These are phyloP conservation scores for Hemiprocne comata DNA, from an alignment of 2,113 vertebrate genomes.

Conservation along the genomic window DNA sequence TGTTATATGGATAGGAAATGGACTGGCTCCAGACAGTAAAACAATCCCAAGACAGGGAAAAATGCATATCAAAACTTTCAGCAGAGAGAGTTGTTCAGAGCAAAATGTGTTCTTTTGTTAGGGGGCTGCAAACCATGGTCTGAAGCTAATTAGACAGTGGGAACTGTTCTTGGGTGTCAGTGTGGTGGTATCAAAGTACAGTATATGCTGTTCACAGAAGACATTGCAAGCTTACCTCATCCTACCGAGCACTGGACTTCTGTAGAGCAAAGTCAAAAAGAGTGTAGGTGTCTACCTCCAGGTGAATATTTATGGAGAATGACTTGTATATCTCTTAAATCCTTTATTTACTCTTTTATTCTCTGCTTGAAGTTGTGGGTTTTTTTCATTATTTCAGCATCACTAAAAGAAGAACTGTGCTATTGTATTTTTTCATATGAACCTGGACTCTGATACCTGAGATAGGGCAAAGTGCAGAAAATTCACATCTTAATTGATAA, in stretches of 20 bases:
- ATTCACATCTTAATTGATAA: not conserved
- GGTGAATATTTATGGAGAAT: slow-evolving; percentile 10
- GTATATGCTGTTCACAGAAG: not conserved
- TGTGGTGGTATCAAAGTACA: not conserved
- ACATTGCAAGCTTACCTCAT: not conserved
- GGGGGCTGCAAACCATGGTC: not conserved
- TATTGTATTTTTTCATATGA: slow-evolving; percentile 51
- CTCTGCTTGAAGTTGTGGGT: slow-evolving; percentile 48
- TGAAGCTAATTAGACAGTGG: not conserved
- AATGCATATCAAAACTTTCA: not conserved
- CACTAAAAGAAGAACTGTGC: not conserved
- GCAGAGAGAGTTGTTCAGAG: not conserved
- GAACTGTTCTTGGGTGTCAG: not conserved
- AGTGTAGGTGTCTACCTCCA: slow-evolving; percentile 7
- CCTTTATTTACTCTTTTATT: slow-evolving; percentile 52
- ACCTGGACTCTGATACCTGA: not conserved
- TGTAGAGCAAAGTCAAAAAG: not conserved
- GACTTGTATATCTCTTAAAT: slow-evolving; percentile 17
- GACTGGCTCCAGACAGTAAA: not conserved
- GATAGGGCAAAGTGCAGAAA: not conserved
- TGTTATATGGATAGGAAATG: not conserved
- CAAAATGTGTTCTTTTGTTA: not conserved
- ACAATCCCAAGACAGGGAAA: not conserved
- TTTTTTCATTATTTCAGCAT: slow-evolving; percentile 36
- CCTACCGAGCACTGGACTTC: not conserved